These are phyloP conservation scores for Melanotaenia trifasciata DNA, from an alignment of 2,797 vertebrate genomes.

Conservation along the genomic window DNA sequence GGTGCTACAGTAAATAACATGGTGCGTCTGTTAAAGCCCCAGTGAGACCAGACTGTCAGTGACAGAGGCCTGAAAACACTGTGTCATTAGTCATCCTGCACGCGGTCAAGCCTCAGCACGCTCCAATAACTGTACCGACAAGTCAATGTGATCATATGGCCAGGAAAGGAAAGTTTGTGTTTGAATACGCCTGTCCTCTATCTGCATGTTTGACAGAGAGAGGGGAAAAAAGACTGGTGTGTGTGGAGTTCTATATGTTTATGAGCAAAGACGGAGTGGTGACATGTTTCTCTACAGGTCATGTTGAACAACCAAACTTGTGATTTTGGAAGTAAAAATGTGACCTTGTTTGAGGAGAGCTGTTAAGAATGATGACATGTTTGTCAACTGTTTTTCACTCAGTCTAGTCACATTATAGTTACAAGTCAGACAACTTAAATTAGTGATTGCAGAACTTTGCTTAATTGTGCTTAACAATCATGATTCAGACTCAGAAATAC, in stretches of 20 bases:
- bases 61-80: constrained; percentile 56
- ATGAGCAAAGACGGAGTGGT: constrained; percentile 40
- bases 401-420: constrained; percentile 34
- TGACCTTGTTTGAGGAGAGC: constrained; percentile 33
- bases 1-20: constrained; percentile 57
- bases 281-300: constrained; percentile 31
- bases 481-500: background rate
- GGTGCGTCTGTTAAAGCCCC: constrained; percentile 40
- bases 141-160: constrained; percentile 52
- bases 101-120: constrained; percentile 39
- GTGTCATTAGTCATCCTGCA: constrained; percentile 66
- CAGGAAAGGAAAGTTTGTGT: constrained; percentile 31
- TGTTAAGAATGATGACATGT: constrained; percentile 31
- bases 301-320: constrained; percentile 45
- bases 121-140: constrained; percentile 52
- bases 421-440: constrained; percentile 25
- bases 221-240: background rate
- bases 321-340: constrained; percentile 40
- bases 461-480: constrained; percentile 14
- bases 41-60: constrained; percentile 33
- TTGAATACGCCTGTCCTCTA: constrained; percentile 18
- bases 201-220: constrained; percentile 20
- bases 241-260: constrained; percentile 19
- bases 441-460: constrained; percentile 5
- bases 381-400: constrained; percentile 43